Evolutionary conservation across 1,140 invertebrate genomes (phyloP).

Genomic region (Plectrocnemia conspersa): DNA sequence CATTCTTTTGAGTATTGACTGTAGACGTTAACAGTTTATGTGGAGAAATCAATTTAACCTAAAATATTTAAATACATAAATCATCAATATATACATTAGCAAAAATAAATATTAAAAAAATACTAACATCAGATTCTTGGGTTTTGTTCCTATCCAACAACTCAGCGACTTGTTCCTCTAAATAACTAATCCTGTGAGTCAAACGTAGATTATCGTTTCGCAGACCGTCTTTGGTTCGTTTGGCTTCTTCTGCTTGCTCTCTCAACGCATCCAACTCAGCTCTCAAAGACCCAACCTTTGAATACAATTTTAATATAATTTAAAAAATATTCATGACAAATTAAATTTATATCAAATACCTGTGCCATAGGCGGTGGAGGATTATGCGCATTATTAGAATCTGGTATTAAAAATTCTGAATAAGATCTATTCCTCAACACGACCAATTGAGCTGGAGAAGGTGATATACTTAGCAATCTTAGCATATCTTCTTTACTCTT

Average conservation of each 20-base stretch:
- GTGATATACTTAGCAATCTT: conserved; percentile 51
- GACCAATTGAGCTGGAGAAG: conserved; percentile 49
- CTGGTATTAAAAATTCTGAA: conserved; percentile 45
- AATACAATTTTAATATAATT: neutral
- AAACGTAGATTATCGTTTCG: conserved; percentile 76
- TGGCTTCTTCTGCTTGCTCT: conserved; percentile 57
- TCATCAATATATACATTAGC: conserved; percentile 20
- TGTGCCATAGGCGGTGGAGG: conserved; percentile 37
- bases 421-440: conserved; percentile 52
- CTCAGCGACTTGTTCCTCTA: conserved; percentile 81
- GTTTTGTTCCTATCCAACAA: conserved; percentile 48
- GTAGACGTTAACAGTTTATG: conserved; percentile 32
- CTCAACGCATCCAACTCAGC: conserved; percentile 53
- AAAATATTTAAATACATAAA: conserved; percentile 31
- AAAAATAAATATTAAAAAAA: conserved; percentile 14
- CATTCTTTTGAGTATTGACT: conserved; percentile 48
- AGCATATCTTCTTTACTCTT: conserved; percentile 65
- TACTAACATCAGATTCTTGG: conserved; percentile 28
- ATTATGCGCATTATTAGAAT: conserved; percentile 38
- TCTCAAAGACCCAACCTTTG: conserved; percentile 45
- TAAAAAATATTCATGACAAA: neutral
- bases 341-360: conserved; percentile 1
- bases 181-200: conserved; percentile 80
- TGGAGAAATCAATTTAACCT: conserved; percentile 43
- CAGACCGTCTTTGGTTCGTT: conserved; percentile 58